Evolutionary conservation across 2,113 vertebrate genomes (phyloP), one percentile per base, ranked within the genome.

Genomic region (Tragelaphus strepsiceros): DNA sequence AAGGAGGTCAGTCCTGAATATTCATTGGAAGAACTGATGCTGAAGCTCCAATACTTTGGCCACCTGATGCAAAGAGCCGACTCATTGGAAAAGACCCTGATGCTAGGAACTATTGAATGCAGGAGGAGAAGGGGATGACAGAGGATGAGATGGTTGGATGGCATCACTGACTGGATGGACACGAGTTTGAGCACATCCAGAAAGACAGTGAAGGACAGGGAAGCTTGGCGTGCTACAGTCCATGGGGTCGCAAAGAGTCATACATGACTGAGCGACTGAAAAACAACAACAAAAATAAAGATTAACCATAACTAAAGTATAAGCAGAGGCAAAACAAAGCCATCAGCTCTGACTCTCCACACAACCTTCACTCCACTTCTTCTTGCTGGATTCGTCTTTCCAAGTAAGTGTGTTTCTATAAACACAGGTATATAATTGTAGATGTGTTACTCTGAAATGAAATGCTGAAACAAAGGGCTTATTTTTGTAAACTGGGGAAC

Each of bases 381-480:
- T n/a, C 39, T 22, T 3, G n/a, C 49, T 43, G 88, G 2, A 4
- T 15, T 62, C 1, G 0, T 59, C 51, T 16, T 54, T 30, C 1
- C 22, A 46, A 22, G 88, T 7, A 35, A 43, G 19, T 1, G 0
- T 30, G 3, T 32, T 21, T 59, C 43, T 30, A 4, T 5, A 46
- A 74, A 26, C 51, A 49, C 85, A 58, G 80, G 51, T 19, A 7
- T 28, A 13, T n/a, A 43, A 49, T 53, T 43, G 62, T 4, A 67
- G 4, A 64, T 71, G 13, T 0, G 2, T 71, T 82, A 21, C 93
- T 84, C 93, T 54, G 92, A 82, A 64, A 77, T 78, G 0, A 0
- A 51, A n/a, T 49, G 90, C 81, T 32, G 59, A 91, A 93, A 94
- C 71, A n/a, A 61, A 94, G 62, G 82, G 94, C 96, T 95, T 90